phyloP scores from a whole-genome alignment of 2,888 invertebrate genomes.

The Myopa tessellatipennis region DNA sequence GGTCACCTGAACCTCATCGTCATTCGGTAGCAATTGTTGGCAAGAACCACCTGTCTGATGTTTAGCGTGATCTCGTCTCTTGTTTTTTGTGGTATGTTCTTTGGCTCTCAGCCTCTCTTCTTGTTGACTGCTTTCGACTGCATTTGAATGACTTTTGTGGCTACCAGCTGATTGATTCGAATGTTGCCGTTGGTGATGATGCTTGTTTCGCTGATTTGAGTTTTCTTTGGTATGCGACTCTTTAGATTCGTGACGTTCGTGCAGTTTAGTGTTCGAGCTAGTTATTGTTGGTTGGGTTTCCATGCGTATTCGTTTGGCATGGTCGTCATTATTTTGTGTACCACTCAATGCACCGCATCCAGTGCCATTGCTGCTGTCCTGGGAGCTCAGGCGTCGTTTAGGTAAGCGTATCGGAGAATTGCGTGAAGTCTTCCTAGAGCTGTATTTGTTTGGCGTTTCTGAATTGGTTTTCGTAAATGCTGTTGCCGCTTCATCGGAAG shows the following conservation, averaged over 20 bases:
- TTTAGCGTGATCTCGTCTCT: constrained; percentile 50
- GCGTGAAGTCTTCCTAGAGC: constrained; percentile 59
- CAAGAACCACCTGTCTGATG: constrained; percentile 32
- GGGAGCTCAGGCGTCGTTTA: constrained; percentile 83
- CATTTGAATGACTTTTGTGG: constrained; percentile 44
- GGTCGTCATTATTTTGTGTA: constrained; percentile 58
- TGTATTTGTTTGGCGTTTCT: constrained; percentile 51
- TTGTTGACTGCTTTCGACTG: constrained; percentile 30
- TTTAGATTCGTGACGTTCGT: constrained; percentile 56
- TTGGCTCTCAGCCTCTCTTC: constrained; percentile 49
- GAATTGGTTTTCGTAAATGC: background rate
- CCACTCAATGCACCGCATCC: constrained; percentile 14
- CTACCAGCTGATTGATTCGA: constrained; percentile 36
- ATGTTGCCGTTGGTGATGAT: constrained; percentile 70
- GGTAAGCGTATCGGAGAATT: constrained; percentile 63
- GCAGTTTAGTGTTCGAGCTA: constrained; percentile 49
- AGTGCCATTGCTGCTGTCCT: constrained; percentile 71
- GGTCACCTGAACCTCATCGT: constrained; percentile 24
- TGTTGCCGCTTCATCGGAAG: constrained; percentile 46
- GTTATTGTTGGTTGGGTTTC: constrained; percentile 58
- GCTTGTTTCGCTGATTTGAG: constrained; percentile 55
- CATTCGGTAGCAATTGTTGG: constrained; percentile 35
- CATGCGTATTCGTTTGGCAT: constrained; percentile 63
- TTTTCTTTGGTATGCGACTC: constrained; percentile 51
- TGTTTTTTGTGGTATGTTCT: constrained; percentile 51